Evolutionary conservation across 2,113 vertebrate species (phyloP).

Genomic region (Hypomesus transpacificus): DNA sequence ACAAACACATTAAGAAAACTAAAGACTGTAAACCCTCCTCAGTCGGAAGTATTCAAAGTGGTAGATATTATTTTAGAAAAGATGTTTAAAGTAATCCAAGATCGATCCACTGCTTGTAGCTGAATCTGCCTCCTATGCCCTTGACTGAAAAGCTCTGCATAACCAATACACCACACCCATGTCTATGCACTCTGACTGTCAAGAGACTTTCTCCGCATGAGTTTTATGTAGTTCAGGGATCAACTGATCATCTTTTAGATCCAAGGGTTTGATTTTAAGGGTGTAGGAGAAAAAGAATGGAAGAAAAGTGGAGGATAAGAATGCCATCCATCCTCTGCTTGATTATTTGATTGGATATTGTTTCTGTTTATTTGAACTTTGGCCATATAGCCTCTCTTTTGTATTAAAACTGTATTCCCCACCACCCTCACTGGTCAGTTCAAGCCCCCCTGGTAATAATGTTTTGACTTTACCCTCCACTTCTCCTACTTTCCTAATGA

Average conservation of each 20-base stretch:
- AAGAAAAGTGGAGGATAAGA: slow-evolving; percentile 39
- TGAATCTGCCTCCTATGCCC: slow-evolving; percentile 62
- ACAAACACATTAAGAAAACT: neutral
- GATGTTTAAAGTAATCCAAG: slow-evolving; percentile 40
- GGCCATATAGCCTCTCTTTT: too few relatives aligned
- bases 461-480: too few relatives aligned
- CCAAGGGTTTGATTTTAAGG: neutral
- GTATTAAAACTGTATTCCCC: too few relatives aligned
- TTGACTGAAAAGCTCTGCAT: slow-evolving; percentile 65
- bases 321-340: neutral
- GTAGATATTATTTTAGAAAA: slow-evolving; percentile 25
- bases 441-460: too few relatives aligned
- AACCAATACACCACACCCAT: slow-evolving; percentile 58
- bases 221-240: slow-evolving; percentile 61
- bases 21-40: neutral
- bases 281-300: slow-evolving; percentile 42
- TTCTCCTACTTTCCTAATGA: too few relatives aligned
- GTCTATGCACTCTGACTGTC: slow-evolving; percentile 55
- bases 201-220: slow-evolving; percentile 48
- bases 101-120: slow-evolving; percentile 57
- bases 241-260: slow-evolving; percentile 50
- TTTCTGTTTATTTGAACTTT: too few relatives aligned
- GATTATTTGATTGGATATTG: too few relatives aligned
- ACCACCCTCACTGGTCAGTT: too few relatives aligned
- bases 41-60: neutral